Conservation (phyloP, 2,113 vertebrate species). For the Catharus minimus region DNA sequence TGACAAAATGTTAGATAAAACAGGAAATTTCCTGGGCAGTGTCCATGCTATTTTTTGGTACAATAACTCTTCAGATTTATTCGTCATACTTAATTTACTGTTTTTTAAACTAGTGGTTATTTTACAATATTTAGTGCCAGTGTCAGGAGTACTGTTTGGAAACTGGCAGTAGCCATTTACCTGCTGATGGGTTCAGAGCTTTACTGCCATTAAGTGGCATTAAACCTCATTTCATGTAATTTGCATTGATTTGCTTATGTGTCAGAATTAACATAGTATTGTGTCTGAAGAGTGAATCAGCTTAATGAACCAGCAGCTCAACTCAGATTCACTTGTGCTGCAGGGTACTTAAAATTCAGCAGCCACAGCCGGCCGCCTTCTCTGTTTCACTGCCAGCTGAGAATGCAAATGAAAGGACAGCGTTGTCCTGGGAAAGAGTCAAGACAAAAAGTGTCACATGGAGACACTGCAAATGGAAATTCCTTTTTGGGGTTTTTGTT, state of each 20-base stretch:
- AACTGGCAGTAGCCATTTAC: not conserved
- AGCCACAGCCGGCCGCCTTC: slow-evolving; percentile 4
- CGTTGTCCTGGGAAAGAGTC: slow-evolving; percentile 6
- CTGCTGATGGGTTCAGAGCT: not conserved
- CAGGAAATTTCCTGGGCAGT: not conserved
- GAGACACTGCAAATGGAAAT: not conserved
- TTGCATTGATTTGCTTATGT: slow-evolving; percentile 23
- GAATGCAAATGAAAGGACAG: slow-evolving; percentile 34
- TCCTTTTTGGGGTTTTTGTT: not conserved
- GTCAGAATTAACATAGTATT: slow-evolving; percentile 37
- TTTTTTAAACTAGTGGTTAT: not conserved
- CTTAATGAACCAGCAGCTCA: slow-evolving; percentile 19
- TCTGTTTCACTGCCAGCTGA: slow-evolving; percentile 20
- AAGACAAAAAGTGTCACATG: not conserved
- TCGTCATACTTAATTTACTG: not conserved
- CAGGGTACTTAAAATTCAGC: slow-evolving; percentile 53
- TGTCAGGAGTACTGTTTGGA: not conserved
- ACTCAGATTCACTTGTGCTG: not conserved
- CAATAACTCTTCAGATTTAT: not conserved
- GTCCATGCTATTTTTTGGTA: not conserved
- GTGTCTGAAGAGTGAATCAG: slow-evolving; percentile 49
- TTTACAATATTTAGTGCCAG: not conserved
- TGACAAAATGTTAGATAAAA: not conserved
- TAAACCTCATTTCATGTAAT: slow-evolving; percentile 19
- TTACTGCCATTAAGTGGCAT: not conserved